phyloP scores from a whole-genome alignment of 2,888 invertebrate genomes.

The Phragmatobia fuliginosa region DNA sequence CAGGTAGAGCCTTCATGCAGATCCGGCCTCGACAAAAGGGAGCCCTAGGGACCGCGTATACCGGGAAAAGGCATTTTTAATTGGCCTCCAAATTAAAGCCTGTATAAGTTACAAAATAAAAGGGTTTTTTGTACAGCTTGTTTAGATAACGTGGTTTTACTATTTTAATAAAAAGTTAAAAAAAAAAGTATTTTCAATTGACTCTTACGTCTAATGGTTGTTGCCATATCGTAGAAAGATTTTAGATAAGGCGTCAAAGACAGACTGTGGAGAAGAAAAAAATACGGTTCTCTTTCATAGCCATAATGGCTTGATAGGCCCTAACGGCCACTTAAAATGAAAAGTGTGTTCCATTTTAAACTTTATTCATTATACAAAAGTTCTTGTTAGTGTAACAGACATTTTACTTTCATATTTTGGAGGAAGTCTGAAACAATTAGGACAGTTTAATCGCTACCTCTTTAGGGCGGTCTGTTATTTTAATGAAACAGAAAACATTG shows the following conservation, averaged over 20 bases:
- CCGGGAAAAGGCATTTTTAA: slow-evolving; percentile 78
- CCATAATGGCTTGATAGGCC: slow-evolving; percentile 67
- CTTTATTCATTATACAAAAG: slow-evolving; percentile 70
- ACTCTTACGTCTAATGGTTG: slow-evolving; percentile 44
- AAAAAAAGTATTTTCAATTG: slow-evolving; percentile 50
- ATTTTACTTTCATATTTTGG: slow-evolving; percentile 67
- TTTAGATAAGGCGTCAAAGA: slow-evolving; percentile 54
- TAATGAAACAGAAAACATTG: slow-evolving; percentile 50
- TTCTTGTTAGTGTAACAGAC: slow-evolving; percentile 66
- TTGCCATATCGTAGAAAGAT: slow-evolving; percentile 53
- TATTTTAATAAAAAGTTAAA: slow-evolving; percentile 54
- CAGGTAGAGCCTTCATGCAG: slow-evolving; percentile 63
- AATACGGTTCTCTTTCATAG: slow-evolving; percentile 51
- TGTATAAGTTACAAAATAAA: slow-evolving; percentile 67
- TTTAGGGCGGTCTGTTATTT: slow-evolving; percentile 51
- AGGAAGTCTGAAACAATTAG: slow-evolving; percentile 63
- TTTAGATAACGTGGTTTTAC: slow-evolving; percentile 52
- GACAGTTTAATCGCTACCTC: slow-evolving; percentile 56
- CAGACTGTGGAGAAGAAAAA: slow-evolving; percentile 43
- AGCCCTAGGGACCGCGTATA: slow-evolving; percentile 66
- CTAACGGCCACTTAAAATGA: slow-evolving; percentile 70
- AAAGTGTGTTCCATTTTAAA: slow-evolving; percentile 71
- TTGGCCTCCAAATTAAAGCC: slow-evolving; percentile 78
- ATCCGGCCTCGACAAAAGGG: slow-evolving; percentile 75
- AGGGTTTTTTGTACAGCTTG: slow-evolving; percentile 58